Evolutionary conservation across 2,888 invertebrate species (phyloP), one percentile per base, ranked within the genome.

Genomic region (Sepioteuthis lessoniana): DNA sequence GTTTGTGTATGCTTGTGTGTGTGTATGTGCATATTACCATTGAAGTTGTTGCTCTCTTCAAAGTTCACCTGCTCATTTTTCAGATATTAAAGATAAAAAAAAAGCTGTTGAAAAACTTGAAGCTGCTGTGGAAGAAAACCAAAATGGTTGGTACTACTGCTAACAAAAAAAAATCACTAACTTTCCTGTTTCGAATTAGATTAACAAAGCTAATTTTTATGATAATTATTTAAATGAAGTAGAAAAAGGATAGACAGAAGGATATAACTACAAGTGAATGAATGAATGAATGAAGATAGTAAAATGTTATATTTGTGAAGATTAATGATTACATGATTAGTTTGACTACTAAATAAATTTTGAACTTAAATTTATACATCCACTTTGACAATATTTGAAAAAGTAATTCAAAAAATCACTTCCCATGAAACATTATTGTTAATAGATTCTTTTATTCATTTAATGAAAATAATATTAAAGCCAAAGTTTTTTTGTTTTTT

Each of bases 41-140:
- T 35, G 8, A 37, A 38, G 10, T 90, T n/a, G 28, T 37, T 38
- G 25, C 25, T 28, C 60, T 60, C 60, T 38, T 91, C 91, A 91
- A 38, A 37, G 38, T 91, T 42, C 91, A 91, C 42, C 42, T 60
- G 60, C 60, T 60, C 91, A 91, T 91, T 91, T 91, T 91, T 91
- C 91, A 91, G 91, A 91, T 91, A 91, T 91, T 91, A 97, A 96
- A 95, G 96, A 96, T 60, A 96, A 96, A 94, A 96, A 95, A 93
- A 96, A 96, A 94, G 95, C 95, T 1, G 95, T 96, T 37, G 97
- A 97, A 60, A 96, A 96, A 92, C 94, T 96, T 93, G 97, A 97
- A 94, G 93, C 93, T 47, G 94, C 95, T 46, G 94, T 96, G 42
- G 95, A 96, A 94, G 96, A 96, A 94, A 96, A 96, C 38, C 96